Conservation (phyloP, 2,113 vertebrate species). For the Lophius piscatorius region DNA sequence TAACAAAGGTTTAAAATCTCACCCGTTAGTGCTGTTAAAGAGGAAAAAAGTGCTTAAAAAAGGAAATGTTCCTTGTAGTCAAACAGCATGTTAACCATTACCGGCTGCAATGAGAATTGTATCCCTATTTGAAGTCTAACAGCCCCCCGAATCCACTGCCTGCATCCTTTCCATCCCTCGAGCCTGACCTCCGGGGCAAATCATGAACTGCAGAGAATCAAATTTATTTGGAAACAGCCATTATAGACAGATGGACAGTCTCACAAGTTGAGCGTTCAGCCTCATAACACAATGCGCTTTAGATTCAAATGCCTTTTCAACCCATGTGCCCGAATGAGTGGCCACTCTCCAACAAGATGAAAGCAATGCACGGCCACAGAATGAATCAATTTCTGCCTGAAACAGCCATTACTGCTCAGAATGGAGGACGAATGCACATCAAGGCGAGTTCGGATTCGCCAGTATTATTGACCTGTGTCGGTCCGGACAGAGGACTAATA, state of each 20-base stretch:
- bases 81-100: no score
- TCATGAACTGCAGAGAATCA: not conserved
- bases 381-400: conserved; percentile 36
- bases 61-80: no score
- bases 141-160: no score
- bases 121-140: no score
- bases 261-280: not conserved
- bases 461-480: conserved; percentile 15
- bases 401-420: conserved; percentile 20
- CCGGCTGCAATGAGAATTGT: no score
- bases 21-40: not conserved
- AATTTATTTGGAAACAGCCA: conserved; percentile 2
- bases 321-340: not conserved
- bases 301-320: conserved; percentile 16
- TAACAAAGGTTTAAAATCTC: no score
- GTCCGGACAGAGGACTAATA: conserved; percentile 1
- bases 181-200: not conserved
- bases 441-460: conserved; percentile 17
- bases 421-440: conserved; percentile 24
- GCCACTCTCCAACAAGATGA: conserved; percentile 19
- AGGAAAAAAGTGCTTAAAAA: no score
- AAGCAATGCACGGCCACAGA: conserved; percentile 7
- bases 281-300: not conserved
- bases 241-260: not conserved
- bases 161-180: no score